phyloP scores from a whole-genome alignment of 2,113 vertebrate species.

The Dendrocopos noguchii region DNA sequence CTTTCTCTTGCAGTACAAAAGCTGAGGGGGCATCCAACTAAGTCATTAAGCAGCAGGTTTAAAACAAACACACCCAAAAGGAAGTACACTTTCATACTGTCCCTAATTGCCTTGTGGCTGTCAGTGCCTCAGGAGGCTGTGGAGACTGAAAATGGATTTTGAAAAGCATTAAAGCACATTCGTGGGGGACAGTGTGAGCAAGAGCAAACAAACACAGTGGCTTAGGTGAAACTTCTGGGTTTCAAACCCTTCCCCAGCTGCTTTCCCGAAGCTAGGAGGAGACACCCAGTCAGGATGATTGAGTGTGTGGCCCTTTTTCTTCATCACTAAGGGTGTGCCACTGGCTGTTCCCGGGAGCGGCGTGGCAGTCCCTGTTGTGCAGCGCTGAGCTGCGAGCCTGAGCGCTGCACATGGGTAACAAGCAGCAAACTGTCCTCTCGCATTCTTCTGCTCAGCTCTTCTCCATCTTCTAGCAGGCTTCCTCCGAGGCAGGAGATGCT shows the following conservation, averaged over 20 bases:
- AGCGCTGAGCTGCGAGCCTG: rapidly evolving
- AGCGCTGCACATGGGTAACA: neutral
- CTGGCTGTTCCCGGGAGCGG: neutral
- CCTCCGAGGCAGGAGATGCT: neutral
- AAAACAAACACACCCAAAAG: slow-evolving; percentile 60
- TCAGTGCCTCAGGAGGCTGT: neutral
- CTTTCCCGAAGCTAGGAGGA: neutral
- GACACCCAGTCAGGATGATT: neutral
- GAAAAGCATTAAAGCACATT: slow-evolving; percentile 22
- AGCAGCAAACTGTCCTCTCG: neutral
- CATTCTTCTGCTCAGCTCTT: neutral
- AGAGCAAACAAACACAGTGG: neutral
- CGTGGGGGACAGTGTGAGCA: neutral
- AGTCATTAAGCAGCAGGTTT: slow-evolving; percentile 53
- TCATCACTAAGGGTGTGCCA: neutral
- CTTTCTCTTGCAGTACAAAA: slow-evolving; percentile 8
- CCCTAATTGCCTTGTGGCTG: slow-evolving; percentile 25
- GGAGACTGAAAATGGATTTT: slow-evolving; percentile 41
- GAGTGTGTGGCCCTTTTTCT: neutral
- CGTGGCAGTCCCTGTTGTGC: neutral
- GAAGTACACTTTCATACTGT: neutral
- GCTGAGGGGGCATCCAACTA: slow-evolving; percentile 46
- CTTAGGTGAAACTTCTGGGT: neutral
- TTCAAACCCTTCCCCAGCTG: neutral
- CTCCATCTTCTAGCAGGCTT: neutral